Base-by-base conservation (phyloP, 64 coral and sea anemone species). In the Pocillopora damicornis region DNA sequence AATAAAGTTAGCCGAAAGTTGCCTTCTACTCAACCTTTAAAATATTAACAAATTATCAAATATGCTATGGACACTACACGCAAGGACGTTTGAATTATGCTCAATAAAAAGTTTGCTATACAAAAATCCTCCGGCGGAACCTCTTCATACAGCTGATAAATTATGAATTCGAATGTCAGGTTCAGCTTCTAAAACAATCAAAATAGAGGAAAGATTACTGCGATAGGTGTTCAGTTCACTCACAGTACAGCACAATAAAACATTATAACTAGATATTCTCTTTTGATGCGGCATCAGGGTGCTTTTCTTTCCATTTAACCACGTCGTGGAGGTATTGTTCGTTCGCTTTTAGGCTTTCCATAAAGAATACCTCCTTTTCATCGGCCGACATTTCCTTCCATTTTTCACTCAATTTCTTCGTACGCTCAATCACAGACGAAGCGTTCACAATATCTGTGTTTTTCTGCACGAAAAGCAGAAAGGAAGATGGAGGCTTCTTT, bases 401-500 rank as follows among this genome's bases (percentile, higher is more conserved):
- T 85, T 71, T 85, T 13, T 58, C 17, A 0, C 81, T 63, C 64
- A 85, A 36, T 17, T 71, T 73, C 58, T 85, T 85, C 37, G 63
- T 25, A n/a, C 81, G 81, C n/a, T 85, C 81, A 51, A 45, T 38
- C 18, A 72, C 13, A 25, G 81, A 35, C 3, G 56, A 18, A 15
- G 14, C 38, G 56, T 69, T 22, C 36, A 85, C 2, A 37, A 12
- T 18, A 8, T 56, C 2, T 9, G 42, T 9, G 64, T 16, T 68
- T 65, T 20, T 85, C 8, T 85, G 81, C 5, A 45, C 11, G 36
- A 85, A 85, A 13, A 85, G 10, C 51, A 85, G 51, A 85, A 85
- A 85, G 56, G 64, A 7, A 22, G 81, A 85, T 0, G 13, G 65
- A 2, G 81, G 81, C 10, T 38, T 85, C n/a, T 72, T 71, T 13